Evolutionary conservation across 2,113 vertebrate species (phyloP).

Genomic region (Rissa tridactyla): DNA sequence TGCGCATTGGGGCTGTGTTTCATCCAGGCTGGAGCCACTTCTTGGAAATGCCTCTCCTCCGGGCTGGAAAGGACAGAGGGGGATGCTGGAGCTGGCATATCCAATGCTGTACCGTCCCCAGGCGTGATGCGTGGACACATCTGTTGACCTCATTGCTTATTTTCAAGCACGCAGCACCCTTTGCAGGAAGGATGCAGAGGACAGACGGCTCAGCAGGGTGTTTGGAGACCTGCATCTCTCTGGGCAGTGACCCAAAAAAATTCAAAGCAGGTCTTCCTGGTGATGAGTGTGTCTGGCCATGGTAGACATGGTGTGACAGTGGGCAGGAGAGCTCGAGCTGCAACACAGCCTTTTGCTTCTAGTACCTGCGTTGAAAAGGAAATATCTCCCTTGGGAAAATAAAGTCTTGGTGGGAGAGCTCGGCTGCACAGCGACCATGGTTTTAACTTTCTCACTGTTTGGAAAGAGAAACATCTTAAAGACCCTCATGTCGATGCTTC

Average conservation of each 20-base stretch:
- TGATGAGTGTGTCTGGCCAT: not conserved
- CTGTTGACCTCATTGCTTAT: not conserved
- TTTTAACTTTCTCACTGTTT: not conserved
- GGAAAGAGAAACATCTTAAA: not conserved
- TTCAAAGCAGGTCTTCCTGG: not conserved
- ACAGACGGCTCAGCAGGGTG: not conserved
- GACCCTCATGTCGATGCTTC: not conserved
- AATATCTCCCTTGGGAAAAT: not conserved
- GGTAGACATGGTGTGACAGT: not conserved
- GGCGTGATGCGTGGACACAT: fast-evolving
- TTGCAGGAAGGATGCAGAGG: not conserved
- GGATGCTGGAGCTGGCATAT: not conserved
- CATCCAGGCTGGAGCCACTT: not conserved
- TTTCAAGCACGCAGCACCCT: not conserved
- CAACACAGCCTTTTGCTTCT: not conserved
- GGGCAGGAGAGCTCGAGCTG: not conserved
- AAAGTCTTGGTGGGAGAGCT: not conserved
- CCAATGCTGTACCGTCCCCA: not conserved
- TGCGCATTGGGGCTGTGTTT: not conserved
- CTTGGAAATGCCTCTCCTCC: not conserved
- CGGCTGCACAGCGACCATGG: fast-evolving
- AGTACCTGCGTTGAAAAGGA: not conserved
- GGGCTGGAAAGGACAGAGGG: not conserved
- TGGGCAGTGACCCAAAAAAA: not conserved
- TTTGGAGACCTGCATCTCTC: not conserved